Evolutionary conservation across 2,113 vertebrate species (phyloP).

Genomic region (Plestiodon gilberti): DNA sequence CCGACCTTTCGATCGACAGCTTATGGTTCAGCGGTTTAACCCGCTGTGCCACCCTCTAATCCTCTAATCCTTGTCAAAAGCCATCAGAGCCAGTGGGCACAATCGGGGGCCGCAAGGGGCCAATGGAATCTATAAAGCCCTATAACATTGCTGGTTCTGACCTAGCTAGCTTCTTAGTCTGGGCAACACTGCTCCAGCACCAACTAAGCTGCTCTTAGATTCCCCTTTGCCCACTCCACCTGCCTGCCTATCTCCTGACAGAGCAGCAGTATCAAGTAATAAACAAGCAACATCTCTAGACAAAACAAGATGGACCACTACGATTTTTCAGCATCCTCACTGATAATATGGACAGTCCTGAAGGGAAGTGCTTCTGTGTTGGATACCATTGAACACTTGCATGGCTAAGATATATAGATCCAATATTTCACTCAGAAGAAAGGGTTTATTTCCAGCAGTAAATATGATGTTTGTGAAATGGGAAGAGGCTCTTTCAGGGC

Average conservation of each 20-base stretch:
- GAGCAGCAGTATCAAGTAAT: not conserved
- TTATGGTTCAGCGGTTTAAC: no score
- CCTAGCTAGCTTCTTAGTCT: not conserved
- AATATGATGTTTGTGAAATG: conserved; percentile 63
- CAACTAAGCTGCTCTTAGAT: not conserved
- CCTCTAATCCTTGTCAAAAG: no score
- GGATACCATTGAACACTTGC: conserved; percentile 34
- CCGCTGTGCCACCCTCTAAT: not conserved
- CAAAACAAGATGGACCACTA: not conserved
- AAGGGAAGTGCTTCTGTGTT: conserved; percentile 24
- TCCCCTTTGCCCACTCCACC: no score
- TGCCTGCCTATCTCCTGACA: not conserved
- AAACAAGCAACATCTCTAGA: conserved; percentile 15
- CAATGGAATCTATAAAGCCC: not conserved
- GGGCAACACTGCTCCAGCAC: not conserved
- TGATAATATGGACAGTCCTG: conserved; percentile 47
- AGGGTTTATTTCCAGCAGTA: conserved; percentile 61
- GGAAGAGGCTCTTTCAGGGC: conserved; percentile 63
- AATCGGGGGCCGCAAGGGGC: not conserved
- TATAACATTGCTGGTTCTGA: not conserved
- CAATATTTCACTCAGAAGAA: conserved; percentile 55
- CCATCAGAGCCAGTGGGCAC: no score
- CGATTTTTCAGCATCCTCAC: conserved; percentile 6
- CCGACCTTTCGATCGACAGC: no score
- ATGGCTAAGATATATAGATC: conserved; percentile 49